These are phyloP conservation scores for Gorsachius goisagi DNA, from an alignment of 2,113 vertebrate species.

Conservation along the genomic window DNA sequence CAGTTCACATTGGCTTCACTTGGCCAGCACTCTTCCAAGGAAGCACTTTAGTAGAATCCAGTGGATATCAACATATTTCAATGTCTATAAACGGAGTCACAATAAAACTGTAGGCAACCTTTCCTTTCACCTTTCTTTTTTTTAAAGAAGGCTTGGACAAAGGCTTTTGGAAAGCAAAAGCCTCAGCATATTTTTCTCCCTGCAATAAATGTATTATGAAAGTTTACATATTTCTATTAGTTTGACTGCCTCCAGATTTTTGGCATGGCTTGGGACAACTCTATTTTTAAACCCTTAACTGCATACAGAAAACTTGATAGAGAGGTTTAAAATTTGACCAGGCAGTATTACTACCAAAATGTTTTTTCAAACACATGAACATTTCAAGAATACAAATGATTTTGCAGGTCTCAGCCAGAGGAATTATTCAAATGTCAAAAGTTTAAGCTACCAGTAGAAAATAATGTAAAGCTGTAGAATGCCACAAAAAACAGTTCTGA, in stretches of 20 bases:
- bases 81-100: neutral
- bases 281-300: constrained; percentile 46
- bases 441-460: constrained; percentile 10
- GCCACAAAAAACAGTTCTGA: neutral
- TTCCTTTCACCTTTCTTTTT: neutral
- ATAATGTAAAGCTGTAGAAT: neutral
- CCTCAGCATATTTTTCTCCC: neutral
- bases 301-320: neutral
- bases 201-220: neutral
- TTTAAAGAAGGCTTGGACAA: neutral
- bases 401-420: neutral
- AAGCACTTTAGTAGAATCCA: neutral
- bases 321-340: neutral
- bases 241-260: constrained; percentile 30
- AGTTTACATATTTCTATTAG: constrained; percentile 45
- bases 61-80: neutral
- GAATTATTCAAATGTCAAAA: constrained; percentile 24
- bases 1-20: neutral
- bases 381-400: constrained; percentile 8
- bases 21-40: neutral
- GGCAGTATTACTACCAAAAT: neutral
- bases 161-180: constrained; percentile 4
- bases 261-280: neutral
- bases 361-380: neutral
- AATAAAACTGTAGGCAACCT: neutral